Percentiles rank a stretch among this genome's conserved stretches.
Conservation (phyloP, 2,113 vertebrate genomes). For the Sigmodon hispidus region DNA sequence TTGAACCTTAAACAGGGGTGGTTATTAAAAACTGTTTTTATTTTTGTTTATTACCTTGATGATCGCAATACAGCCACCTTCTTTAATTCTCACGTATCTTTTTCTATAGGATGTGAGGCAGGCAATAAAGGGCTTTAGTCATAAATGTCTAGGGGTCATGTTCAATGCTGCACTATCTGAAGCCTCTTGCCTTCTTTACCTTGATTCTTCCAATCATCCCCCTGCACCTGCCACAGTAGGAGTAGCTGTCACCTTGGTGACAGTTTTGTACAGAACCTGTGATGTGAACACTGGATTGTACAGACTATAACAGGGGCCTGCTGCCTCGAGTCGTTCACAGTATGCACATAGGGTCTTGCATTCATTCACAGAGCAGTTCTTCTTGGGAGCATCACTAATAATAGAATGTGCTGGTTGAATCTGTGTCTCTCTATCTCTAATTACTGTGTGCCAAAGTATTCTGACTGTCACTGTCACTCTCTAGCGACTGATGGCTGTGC, state of each 20-base stretch:
- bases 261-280: neutral
- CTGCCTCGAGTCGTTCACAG: conserved; percentile 2
- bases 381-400: conserved; percentile 33
- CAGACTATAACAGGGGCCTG: neutral
- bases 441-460: conserved; percentile 10
- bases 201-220: neutral
- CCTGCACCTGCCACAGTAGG: neutral
- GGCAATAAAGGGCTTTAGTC: neutral
- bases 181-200: neutral
- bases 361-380: conserved; percentile 64
- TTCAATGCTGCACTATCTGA: neutral
- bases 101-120: neutral
- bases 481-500: neutral
- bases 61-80: neutral
- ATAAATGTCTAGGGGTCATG: neutral
- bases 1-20: neutral
- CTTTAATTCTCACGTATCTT: neutral
- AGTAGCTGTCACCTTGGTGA: conserved; percentile 65
- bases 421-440: conserved; percentile 60
- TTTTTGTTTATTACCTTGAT: neutral
- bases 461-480: conserved; percentile 42
- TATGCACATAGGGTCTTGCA: neutral
- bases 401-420: conserved; percentile 50
- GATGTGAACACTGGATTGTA: neutral
- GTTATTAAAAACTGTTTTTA: neutral